These are phyloP conservation scores for Hoplostethus atlanticus DNA, from an alignment of 2,797 vertebrate genomes.

Conservation along the genomic window DNA sequence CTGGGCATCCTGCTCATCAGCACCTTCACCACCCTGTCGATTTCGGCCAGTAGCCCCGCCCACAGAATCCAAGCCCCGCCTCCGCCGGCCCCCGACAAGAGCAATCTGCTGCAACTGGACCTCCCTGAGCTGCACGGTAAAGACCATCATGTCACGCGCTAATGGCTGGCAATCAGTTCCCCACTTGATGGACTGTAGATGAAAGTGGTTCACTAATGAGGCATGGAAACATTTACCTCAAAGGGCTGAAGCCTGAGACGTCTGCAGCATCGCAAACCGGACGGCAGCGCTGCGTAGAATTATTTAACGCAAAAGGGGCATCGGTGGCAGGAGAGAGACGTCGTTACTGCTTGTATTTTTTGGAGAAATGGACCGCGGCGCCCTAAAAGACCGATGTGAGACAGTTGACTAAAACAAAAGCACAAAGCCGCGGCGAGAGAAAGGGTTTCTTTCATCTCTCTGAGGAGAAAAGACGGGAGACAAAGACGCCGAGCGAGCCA, in stretches of 20 bases:
- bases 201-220: constrained; percentile 69
- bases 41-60: constrained; percentile 77
- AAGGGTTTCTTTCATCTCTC: constrained; percentile 58
- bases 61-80: constrained; percentile 72
- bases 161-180: constrained; percentile 55
- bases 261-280: constrained; percentile 48
- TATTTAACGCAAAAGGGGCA: constrained; percentile 49
- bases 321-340: constrained; percentile 17
- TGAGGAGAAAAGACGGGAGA: constrained; percentile 70
- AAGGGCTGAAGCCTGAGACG: constrained; percentile 19
- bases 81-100: constrained; percentile 67
- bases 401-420: constrained; percentile 55
- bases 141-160: constrained; percentile 40
- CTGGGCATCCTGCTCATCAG: constrained; percentile 95
- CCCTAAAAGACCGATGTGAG: constrained; percentile 14
- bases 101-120: constrained; percentile 61
- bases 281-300: constrained; percentile 40
- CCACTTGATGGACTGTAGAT: constrained; percentile 56
- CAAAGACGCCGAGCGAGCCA: constrained; percentile 44
- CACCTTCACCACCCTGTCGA: constrained; percentile 93
- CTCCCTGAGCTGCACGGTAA: constrained; percentile 84
- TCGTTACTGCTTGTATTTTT: constrained; percentile 56
- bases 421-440: constrained; percentile 50
- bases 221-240: constrained; percentile 64
- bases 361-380: constrained; percentile 22